Base-by-base conservation (phyloP, 2,797 vertebrate genomes). In the Hyperoplus lanceolatus region DNA sequence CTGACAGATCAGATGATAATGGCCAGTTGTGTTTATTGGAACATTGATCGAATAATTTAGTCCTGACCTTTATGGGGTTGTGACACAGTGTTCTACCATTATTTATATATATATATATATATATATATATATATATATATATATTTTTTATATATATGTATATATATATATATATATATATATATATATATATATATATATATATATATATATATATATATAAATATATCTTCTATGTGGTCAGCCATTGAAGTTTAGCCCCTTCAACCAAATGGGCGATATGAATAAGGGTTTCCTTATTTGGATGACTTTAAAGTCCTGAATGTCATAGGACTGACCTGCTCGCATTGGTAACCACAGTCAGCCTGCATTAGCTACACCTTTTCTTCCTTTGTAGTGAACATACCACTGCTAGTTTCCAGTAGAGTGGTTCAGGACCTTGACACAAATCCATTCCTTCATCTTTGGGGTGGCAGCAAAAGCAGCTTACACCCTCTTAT, bases 401-500 rank as follows among this genome's bases (percentile, higher is more conserved):
- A 21, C 5, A 8, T 59, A 39, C 13, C 41, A n/a, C 39, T 65
- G 41, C 43, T 43, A 59, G 36, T 21, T 16, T 65, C 16, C n/a
- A 55, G n/a, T 13, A 46, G 8, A 63, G 48, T 7, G 10, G 12
- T 18, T 49, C 13, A 49, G 50, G 56, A 29, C 16, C n/a, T 16
- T 9, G 29, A 70, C 39, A 16, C 29, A 80, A 70, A 57, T 36
- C 53, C 67, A 36, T 53, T 55, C 21, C 41, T 53, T 63, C n/a
- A 38, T 49, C 39, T 57, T 57, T 38, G 18, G 29, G 49, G 54
- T 71, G 43, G 57, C 41, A 45, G 36, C 29, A 16, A n/a, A 18
- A 60, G 63, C 21, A 43, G 69, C 46, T 51, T 10, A 49, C 64
- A 51, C 51, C 41, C 36, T 29, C 29, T 29, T 29, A 29, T 57